phyloP scores from a whole-genome alignment of 2,113 vertebrate species.

The Corythaeola cristata region DNA sequence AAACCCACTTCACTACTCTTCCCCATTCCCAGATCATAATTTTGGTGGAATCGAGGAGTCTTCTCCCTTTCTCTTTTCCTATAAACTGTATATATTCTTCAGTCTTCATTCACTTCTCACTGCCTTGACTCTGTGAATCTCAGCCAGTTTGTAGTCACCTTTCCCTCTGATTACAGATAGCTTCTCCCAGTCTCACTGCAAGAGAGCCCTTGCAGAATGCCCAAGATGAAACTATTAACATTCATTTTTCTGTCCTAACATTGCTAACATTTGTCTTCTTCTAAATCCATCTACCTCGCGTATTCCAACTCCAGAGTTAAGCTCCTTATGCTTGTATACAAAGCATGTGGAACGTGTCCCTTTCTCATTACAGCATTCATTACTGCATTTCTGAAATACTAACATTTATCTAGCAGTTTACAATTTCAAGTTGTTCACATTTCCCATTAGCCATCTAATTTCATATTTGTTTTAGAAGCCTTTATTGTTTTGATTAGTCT shows the following conservation, averaged over 20 bases:
- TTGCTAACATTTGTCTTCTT: neutral
- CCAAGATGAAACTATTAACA: neutral
- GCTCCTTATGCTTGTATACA: neutral
- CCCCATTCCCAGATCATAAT: neutral
- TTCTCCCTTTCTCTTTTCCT: neutral
- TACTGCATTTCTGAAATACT: neutral
- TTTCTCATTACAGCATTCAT: neutral
- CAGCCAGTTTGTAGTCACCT: neutral
- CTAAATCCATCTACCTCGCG: neutral
- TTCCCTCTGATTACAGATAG: neutral
- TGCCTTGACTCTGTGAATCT: neutral
- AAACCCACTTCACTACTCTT: neutral
- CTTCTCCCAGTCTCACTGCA: neutral
- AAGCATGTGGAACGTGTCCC: fast-evolving
- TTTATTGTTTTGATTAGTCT: neutral
- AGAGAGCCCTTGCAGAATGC: neutral
- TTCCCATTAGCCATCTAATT: neutral
- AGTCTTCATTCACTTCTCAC: fast-evolving
- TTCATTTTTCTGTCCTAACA: neutral
- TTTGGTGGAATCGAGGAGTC: neutral
- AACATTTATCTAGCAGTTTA: neutral
- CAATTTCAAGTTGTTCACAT: neutral
- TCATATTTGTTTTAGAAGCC: neutral
- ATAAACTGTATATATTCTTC: neutral
- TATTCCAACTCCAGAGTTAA: neutral